A percentile compares a stretch with the other conserved stretches of the same genome.
phyloP scores from a whole-genome alignment of 2,113 vertebrate genomes.

The Sakesphorus luctuosus region DNA sequence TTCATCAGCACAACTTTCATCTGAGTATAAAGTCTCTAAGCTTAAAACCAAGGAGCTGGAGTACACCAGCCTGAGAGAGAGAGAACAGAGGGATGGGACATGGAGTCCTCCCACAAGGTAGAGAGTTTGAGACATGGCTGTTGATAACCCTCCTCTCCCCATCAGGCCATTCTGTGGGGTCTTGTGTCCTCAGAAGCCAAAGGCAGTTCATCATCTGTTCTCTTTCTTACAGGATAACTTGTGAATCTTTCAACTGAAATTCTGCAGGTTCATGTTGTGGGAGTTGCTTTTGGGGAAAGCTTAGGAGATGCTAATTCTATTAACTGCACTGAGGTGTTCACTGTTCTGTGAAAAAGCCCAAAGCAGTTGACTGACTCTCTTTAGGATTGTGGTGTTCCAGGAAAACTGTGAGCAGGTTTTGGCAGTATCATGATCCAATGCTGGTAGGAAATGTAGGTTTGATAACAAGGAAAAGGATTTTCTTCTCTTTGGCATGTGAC shows the following conservation, averaged over 20 bases:
- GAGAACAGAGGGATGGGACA: neutral
- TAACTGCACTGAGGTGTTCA: neutral
- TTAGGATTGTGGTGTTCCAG: neutral
- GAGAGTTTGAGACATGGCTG: neutral
- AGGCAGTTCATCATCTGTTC: neutral
- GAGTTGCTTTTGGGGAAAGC: neutral
- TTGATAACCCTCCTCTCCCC: neutral
- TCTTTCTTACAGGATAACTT: neutral
- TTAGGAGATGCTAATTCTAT: fast-evolving
- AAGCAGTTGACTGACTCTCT: neutral
- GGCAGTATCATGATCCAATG: neutral
- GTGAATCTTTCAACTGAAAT: neutral
- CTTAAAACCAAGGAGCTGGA: neutral
- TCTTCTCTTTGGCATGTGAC: neutral
- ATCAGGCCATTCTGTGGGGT: neutral
- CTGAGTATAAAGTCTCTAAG: neutral
- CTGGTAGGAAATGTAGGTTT: neutral
- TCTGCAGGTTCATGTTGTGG: neutral
- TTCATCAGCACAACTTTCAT: neutral
- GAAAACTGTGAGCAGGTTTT: neutral
- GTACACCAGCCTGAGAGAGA: neutral
- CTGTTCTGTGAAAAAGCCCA: neutral
- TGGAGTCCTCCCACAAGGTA: neutral
- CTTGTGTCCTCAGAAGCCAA: neutral
- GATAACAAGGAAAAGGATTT: neutral